Percentiles rank a stretch among this genome's conserved stretches.
These are phyloP conservation scores for Tragopan temminckii DNA, from an alignment of 2,797 vertebrate species.

Conservation along the genomic window DNA sequence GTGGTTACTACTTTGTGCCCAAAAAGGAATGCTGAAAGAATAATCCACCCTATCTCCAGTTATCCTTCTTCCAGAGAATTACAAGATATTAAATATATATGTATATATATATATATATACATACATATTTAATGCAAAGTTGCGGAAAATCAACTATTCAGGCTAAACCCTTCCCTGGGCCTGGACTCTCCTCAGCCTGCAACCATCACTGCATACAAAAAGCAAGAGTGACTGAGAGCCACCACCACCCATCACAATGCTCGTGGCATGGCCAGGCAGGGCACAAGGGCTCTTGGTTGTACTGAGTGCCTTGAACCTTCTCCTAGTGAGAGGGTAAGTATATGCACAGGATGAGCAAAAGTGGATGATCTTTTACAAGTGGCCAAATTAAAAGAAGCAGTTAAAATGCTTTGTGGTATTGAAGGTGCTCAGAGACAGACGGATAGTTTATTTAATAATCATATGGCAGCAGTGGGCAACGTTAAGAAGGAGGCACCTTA, in stretches of 20 bases:
- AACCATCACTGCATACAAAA: fast-evolving
- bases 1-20: neutral
- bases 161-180: neutral
- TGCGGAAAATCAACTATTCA: neutral
- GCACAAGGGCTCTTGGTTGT: neutral
- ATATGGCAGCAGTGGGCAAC: no score
- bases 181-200: neutral
- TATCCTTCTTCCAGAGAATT: neutral
- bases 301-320: no score
- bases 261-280: neutral
- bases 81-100: neutral
- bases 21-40: neutral
- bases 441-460: no score
- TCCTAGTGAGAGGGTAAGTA: no score
- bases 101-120: no score
- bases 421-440: no score
- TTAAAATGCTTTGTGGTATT: no score
- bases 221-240: neutral
- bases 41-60: neutral
- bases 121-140: neutral
- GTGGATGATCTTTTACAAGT: no score
- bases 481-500: no score
- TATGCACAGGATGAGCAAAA: no score
- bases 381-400: no score
- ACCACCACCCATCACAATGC: fast-evolving